Conservation (phyloP, 1,140 invertebrate species). For the Ostrea edulis region DNA sequence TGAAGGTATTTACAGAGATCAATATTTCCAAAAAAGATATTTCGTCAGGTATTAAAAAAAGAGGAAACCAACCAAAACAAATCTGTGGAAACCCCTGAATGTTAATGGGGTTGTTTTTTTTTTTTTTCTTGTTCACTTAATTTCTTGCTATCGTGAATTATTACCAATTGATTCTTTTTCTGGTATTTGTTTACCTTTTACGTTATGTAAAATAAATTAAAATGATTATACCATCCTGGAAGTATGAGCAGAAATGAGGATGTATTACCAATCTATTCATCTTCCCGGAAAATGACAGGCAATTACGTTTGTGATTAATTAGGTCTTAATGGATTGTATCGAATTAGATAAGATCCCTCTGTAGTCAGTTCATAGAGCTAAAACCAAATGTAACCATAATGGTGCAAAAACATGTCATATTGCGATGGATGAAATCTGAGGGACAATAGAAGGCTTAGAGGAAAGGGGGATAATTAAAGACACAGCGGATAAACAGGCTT, state of each 20-base stretch:
- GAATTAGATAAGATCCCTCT: slow-evolving; percentile 11
- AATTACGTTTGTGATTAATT: slow-evolving; percentile 27
- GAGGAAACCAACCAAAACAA: too few relatives aligned
- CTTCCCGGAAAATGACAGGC: background rate
- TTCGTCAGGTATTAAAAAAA: too few relatives aligned
- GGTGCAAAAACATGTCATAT: slow-evolving; percentile 19
- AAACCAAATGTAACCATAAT: background rate
- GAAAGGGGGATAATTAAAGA: slow-evolving; percentile 24
- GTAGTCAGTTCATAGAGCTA: background rate
- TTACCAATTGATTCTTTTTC: too few relatives aligned
- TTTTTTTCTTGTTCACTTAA: too few relatives aligned
- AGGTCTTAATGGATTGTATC: slow-evolving; percentile 32
- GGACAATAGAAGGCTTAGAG: background rate
- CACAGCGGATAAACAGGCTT: slow-evolving; percentile 3
- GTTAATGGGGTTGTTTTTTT: too few relatives aligned
- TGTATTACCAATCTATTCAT: background rate
- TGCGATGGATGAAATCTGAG: slow-evolving; percentile 21
- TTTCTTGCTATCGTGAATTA: too few relatives aligned
- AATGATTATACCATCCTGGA: background rate
- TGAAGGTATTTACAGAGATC: too few relatives aligned
- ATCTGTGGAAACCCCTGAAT: too few relatives aligned
- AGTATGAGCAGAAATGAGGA: background rate
- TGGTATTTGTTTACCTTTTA: too few relatives aligned
- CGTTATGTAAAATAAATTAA: background rate
- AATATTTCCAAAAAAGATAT: too few relatives aligned